Conservation (phyloP, 2,113 vertebrate genomes). For the Poeciliopsis occidentalis region DNA sequence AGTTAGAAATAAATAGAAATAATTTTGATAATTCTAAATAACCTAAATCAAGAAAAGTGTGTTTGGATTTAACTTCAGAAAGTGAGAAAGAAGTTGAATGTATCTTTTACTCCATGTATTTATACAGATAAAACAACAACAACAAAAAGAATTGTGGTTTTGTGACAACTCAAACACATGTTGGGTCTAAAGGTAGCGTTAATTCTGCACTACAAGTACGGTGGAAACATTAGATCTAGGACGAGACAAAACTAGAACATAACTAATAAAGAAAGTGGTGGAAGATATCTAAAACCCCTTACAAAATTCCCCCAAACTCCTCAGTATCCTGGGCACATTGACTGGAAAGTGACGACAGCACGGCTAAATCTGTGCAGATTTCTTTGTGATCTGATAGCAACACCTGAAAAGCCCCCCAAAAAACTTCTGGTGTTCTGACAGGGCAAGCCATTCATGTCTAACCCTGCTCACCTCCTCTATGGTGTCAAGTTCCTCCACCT, state of each 20-base stretch:
- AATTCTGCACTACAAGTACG: slow-evolving; percentile 53
- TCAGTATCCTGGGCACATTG: slow-evolving; percentile 20
- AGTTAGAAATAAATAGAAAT: too few relatives aligned
- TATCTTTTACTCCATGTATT: too few relatives aligned
- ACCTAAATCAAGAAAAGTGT: too few relatives aligned
- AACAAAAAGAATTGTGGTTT: slow-evolving; percentile 21
- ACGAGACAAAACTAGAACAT: slow-evolving; percentile 51
- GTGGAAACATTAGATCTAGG: slow-evolving; percentile 59
- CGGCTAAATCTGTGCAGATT: slow-evolving; percentile 15
- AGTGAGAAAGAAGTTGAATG: too few relatives aligned
- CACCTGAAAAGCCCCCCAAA: slow-evolving; percentile 16
- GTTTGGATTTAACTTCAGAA: too few relatives aligned
- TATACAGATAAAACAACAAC: background rate
- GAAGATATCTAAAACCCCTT: slow-evolving; percentile 20
- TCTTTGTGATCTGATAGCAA: slow-evolving; percentile 22
- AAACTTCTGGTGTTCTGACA: slow-evolving; percentile 37
- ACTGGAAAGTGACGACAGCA: slow-evolving; percentile 8
- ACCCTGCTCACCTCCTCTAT: slow-evolving; percentile 88
- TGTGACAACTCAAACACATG: slow-evolving; percentile 53
- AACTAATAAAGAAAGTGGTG: slow-evolving; percentile 15
- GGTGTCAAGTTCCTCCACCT: slow-evolving; percentile 87
- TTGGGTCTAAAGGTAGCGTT: slow-evolving; percentile 31
- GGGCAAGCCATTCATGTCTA: slow-evolving; percentile 61
- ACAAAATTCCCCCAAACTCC: slow-evolving; percentile 12
- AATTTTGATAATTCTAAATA: too few relatives aligned